Evolutionary conservation across 2,888 invertebrate species (phyloP), one percentile per base, ranked within the genome.

Genomic region (Lamellibrachia columna): DNA sequence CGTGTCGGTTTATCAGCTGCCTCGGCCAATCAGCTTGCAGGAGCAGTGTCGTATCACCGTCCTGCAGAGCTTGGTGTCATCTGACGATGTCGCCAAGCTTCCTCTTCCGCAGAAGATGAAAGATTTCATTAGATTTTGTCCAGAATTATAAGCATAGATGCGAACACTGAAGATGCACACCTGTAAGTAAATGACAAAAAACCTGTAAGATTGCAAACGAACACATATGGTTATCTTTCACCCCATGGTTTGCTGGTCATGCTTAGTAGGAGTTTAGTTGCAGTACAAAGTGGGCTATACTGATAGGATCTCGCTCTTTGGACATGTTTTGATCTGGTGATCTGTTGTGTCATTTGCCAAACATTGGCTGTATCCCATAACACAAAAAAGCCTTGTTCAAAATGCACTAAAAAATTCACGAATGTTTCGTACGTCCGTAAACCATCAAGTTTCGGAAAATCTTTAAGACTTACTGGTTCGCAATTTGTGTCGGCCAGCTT

Each of bases 1-100:
- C 9, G 93, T 94, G 53, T 92, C 93, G 40, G 92, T 94, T 52
- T 94, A 94, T 40, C 94, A 94, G 93, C 92, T 94, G 91, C 94
- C 94, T 7, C 93, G 94, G 22, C 90, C 91, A 11, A 92, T 94
- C 53, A 92, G 92, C 91, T 90, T 94, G 90, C 93, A 93, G 92
- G 93, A 93, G n/a, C 94, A 94, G 90, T 94, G 94, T 75, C 94
- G 94, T 11, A 92, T 93, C 9, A 93, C 92, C 75, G 93, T 94
- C n/a, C 92, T 94, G 53, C 93, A 94, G 92, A 91, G 91, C 7
- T 9, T 94, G n/a, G 58, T 8, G 15, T 52, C 90, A 7, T n/a
- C 90, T 9, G 93, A 92, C n/a, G 92, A 92, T 90, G 92, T 94
- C 52, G 40, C 92, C 3, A 28, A 11, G 22, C 92, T 94, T 7